phyloP scores from a whole-genome alignment of 2,888 invertebrate genomes.

The Cryptus viduatorius region DNA sequence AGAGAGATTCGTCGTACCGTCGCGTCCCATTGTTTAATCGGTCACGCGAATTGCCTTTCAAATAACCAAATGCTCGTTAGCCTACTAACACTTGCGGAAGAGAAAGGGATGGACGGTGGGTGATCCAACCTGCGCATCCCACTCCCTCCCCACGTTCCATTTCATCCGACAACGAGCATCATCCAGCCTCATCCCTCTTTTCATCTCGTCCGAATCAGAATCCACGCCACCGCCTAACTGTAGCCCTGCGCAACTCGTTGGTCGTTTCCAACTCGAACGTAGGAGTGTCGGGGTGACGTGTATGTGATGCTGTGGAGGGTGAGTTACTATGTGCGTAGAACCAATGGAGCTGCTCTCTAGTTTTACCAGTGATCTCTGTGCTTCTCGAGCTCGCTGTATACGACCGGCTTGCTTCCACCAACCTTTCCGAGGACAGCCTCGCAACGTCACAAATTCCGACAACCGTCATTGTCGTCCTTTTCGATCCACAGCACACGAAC shows the following conservation, averaged over 20 bases:
- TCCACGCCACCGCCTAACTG: background rate
- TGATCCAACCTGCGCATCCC: background rate
- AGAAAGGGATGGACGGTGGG: background rate
- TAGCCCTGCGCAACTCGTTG: background rate
- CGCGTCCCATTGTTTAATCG: constrained; percentile 74
- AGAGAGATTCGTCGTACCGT: constrained; percentile 12
- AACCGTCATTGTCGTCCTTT: constrained; percentile 5
- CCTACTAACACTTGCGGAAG: constrained; percentile 67
- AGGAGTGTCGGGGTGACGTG: background rate
- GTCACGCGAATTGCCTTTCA: constrained; percentile 74
- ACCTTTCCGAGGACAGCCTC: constrained; percentile 1
- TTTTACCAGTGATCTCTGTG: constrained; percentile 4
- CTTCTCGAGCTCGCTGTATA: background rate
- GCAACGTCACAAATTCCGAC: constrained; percentile 14
- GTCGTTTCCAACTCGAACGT: background rate
- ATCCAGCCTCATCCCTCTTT: constrained; percentile 29
- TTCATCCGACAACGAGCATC: constrained; percentile 58
- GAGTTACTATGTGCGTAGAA: background rate
- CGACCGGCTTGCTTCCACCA: background rate
- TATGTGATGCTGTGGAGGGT: background rate
- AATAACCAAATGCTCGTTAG: constrained; percentile 76
- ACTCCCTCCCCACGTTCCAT: constrained; percentile 14
- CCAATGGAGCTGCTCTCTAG: background rate
- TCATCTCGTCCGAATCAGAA: constrained; percentile 10
- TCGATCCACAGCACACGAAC: background rate